These are phyloP conservation scores for Atherinosoma microstoma DNA, from an alignment of 2,797 vertebrate species.

Conservation along the genomic window DNA sequence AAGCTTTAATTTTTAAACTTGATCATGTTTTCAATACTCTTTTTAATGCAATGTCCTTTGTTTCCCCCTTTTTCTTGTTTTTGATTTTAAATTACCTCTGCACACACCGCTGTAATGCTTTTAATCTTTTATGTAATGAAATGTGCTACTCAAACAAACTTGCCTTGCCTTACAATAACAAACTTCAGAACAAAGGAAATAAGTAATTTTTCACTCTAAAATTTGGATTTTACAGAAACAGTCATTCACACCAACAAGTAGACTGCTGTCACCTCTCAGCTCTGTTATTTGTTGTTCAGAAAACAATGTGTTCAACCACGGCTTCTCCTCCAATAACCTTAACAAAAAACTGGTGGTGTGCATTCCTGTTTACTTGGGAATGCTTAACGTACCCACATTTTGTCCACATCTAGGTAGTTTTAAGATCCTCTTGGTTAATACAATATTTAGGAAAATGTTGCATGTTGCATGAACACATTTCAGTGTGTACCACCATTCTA, in stretches of 20 bases:
- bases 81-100: too few species aligned
- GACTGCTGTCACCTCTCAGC: conserved; percentile 11
- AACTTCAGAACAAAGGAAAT: neutral
- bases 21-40: too few species aligned
- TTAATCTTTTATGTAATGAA: too few species aligned
- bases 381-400: neutral
- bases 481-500: neutral
- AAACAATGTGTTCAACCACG: conserved; percentile 10
- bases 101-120: too few species aligned
- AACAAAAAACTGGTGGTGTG: neutral
- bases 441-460: conserved; percentile 1
- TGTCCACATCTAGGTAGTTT: neutral
- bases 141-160: too few species aligned
- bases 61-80: too few species aligned
- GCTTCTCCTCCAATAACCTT: neutral
- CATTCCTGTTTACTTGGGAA: too few species aligned
- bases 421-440: conserved; percentile 1
- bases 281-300: conserved; percentile 12
- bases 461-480: conserved; percentile 1
- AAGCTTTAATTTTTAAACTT: too few species aligned
- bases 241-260: conserved; percentile 12
- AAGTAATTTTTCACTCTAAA: neutral
- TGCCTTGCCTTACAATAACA: too few species aligned
- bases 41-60: too few species aligned
- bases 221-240: neutral